Base-by-base conservation (phyloP, 1,140 invertebrate species). In the Brachionus rubens region DNA sequence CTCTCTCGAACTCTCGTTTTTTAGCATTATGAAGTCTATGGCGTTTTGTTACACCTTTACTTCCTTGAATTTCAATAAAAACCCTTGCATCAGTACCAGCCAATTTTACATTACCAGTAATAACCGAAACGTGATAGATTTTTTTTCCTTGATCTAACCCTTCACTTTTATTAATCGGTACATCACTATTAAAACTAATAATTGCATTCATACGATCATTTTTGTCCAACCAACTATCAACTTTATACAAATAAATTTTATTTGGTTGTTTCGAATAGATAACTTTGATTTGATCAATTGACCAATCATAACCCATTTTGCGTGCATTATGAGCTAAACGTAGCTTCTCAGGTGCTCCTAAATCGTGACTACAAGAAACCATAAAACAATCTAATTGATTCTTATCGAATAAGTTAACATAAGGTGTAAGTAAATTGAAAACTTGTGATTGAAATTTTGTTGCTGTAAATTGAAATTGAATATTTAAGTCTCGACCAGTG, bases 51-150 rank as follows among this genome's bases (percentile, higher is more conserved):
- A 84, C 83, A 2, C 83, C 84, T 36, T 80, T 82, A 68, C 82
- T 80, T 30, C 83, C 83, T 76, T 84, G 83, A 7, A 83, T 72
- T 65, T 80, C 79, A 9, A 84, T 78, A 70, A 67, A 79, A 0
- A 84, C 82, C 77, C 81, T 81, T 24, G 83, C 79, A 72, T 84
- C 82, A 7, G 83, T 84, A 26, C 83, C 82, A 7, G 83, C 82
- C 47, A 75, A 77, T 70, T 78, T 80, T 3, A 79, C 77, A 62
- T 84, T 80, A 76, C 80, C 81, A 0, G 83, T 85, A 36, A 79
- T 79, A 7, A 85, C 81, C 19, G 83, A 83, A 52, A 86, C 80
- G 78, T 86, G 85, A 79, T 86, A 86, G 0, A 81, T 77, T 16
- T 84, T 72, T 72, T n/a, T 50, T 72, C 40, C 19, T 33, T 50